Evolutionary conservation across 2,888 invertebrate species (phyloP), one percentile per base, ranked within the genome.

Genomic region (Herminia tarsipennalis): DNA sequence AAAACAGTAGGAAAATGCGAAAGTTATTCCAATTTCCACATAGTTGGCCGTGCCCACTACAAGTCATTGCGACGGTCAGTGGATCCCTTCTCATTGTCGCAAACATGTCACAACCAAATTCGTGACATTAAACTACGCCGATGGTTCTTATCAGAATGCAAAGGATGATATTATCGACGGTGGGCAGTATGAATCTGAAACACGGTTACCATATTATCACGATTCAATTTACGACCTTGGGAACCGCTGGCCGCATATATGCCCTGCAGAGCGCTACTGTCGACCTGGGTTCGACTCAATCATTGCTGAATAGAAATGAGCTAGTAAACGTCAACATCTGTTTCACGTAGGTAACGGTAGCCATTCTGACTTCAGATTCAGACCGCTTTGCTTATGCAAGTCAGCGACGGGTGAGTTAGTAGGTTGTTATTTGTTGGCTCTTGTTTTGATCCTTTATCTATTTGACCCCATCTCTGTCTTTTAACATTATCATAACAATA

Each of bases 131-230:
- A 71, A 71, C 70, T 56, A 72, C 58, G 42, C 21, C 63, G 54
- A 58, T 55, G 63, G 45, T 50, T 62, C 56, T 59, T 71, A 83
- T 82, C 75, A 75, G 72, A 76, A 83, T 83, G 74, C 81, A 81
- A 72, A 78, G 73, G 73, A 78, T 78, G 76, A 75, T 78, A 81
- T 81, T 78, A 84, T 78, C 71, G 66, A 61, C 70, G 75, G 71
- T 63, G 64, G 61, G 66, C 66, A 67, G 70, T 66, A 66, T 73
- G 75, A 76, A 74, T 77, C 78, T 75, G 71, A 76, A 76, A 72
- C 78, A 77, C 73, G 69, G 71, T 76, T 72, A 71, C 74, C 73
- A 78, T 82, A 80, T 78, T 77, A 78, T 74, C 73, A 79, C 76
- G 74, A 76, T 75, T 79, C 74, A 68, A 67, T 78, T 77, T 76